phyloP scores from a whole-genome alignment of 2,888 invertebrate species.

The Craniophora ligustri region DNA sequence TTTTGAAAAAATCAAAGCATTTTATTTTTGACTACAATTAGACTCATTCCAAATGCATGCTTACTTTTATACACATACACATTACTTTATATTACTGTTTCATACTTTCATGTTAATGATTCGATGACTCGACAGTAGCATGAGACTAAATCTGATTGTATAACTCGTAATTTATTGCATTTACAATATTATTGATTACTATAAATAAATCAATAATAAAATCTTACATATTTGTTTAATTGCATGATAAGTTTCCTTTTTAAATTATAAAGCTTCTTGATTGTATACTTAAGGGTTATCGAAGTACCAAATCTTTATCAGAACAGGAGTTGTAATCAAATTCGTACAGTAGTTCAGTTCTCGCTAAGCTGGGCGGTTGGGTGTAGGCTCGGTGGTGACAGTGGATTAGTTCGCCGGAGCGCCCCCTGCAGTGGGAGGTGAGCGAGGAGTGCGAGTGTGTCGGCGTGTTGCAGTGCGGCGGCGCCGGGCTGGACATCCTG shows the following conservation, averaged over 20 bases:
- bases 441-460: slow-evolving; percentile 8
- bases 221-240: background rate
- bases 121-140: background rate
- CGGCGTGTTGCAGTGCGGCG: slow-evolving; percentile 1
- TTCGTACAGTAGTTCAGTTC: slow-evolving; percentile 40
- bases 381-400: background rate
- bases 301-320: background rate
- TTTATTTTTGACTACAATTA: slow-evolving; percentile 10
- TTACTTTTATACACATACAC: background rate
- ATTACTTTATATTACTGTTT: no score
- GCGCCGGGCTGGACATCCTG: background rate
- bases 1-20: slow-evolving; percentile 15
- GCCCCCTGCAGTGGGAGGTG: slow-evolving; percentile 2
- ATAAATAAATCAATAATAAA: slow-evolving; percentile 29
- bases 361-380: background rate
- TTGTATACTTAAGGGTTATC: background rate
- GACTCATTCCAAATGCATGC: slow-evolving; percentile 5
- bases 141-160: slow-evolving; percentile 1
- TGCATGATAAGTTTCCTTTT: background rate
- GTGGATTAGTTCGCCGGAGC: no score
- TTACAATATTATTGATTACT: slow-evolving; percentile 29
- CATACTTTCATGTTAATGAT: no score
- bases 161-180: slow-evolving; percentile 42
- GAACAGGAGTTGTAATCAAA: slow-evolving; percentile 35
- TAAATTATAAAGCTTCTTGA: no score